Percentiles rank a stretch among this genome's conserved stretches.
Evolutionary conservation across 2,888 invertebrate species (phyloP).

Genomic region (Harpagoxenus sublaevis): DNA sequence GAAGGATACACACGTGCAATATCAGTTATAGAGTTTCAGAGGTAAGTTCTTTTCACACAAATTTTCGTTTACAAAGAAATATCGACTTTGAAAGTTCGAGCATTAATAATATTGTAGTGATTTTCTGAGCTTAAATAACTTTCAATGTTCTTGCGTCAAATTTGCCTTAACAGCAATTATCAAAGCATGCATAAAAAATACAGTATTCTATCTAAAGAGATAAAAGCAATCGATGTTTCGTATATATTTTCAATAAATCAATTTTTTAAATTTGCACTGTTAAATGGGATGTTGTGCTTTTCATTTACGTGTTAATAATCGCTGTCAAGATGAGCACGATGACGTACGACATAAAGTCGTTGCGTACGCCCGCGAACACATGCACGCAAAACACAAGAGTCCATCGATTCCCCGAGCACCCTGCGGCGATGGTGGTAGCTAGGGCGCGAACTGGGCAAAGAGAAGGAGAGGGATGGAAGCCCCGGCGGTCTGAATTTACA

Average conservation of each 20-base stretch:
- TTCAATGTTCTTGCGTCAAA: background rate
- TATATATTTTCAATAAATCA: background rate
- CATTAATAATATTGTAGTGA: background rate
- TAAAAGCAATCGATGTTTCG: background rate
- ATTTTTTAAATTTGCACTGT: background rate
- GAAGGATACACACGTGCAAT: background rate
- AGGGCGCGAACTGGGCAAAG: conserved; percentile 63
- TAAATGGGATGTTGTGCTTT: background rate
- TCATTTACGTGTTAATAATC: conserved; percentile 8
- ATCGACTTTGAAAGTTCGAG: background rate
- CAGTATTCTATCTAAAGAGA: background rate
- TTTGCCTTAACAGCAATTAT: background rate
- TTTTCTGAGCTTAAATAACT: background rate
- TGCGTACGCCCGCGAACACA: conserved; percentile 29
- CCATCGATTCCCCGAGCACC: too few species aligned
- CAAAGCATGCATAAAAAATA: background rate
- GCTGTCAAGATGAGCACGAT: background rate
- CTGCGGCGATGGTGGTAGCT: too few species aligned
- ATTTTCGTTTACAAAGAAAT: background rate
- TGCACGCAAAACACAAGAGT: conserved; percentile 50
- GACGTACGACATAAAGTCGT: background rate
- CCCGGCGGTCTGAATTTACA: background rate
- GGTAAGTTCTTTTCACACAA: background rate
- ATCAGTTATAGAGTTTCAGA: background rate
- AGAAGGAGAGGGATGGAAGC: too few species aligned